Percentiles rank a stretch among this genome's conserved stretches.
phyloP scores from a whole-genome alignment of 2,797 vertebrate genomes.

The Arrhamphus sclerolepis region DNA sequence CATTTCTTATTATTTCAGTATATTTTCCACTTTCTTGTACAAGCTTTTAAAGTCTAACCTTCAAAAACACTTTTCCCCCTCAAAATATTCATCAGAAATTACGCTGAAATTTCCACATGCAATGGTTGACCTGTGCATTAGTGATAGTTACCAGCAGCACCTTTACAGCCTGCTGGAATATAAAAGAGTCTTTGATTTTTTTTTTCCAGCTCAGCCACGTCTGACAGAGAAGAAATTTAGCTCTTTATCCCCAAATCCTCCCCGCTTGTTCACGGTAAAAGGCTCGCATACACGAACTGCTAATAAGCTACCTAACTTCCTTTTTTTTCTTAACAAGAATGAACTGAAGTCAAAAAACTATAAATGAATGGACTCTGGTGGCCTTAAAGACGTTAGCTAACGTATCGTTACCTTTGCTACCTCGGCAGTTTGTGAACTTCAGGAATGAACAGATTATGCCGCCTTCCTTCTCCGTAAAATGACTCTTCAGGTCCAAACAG shows the following conservation, averaged over 20 bases:
- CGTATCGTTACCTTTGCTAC: slow-evolving; percentile 61
- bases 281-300: background rate
- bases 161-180: slow-evolving; percentile 33
- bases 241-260: slow-evolving; percentile 9
- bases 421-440: slow-evolving; percentile 58
- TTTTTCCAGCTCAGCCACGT: slow-evolving; percentile 48
- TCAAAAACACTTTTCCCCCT: no score
- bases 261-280: slow-evolving; percentile 8
- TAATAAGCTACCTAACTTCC: background rate
- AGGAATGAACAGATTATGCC: slow-evolving; percentile 16
- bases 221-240: slow-evolving; percentile 3
- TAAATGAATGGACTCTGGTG: slow-evolving; percentile 35
- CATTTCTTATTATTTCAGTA: no score
- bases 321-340: background rate
- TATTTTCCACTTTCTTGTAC: no score
- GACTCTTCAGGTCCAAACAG: background rate
- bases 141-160: slow-evolving; percentile 33
- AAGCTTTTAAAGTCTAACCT: no score
- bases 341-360: background rate
- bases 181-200: slow-evolving; percentile 64
- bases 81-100: no score
- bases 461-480: slow-evolving; percentile 10
- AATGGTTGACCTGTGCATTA: no score
- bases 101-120: no score
- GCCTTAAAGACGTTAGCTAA: slow-evolving; percentile 9